These are phyloP conservation scores for Netelia virgata DNA, from an alignment of 2,888 invertebrate genomes.

Conservation along the genomic window DNA sequence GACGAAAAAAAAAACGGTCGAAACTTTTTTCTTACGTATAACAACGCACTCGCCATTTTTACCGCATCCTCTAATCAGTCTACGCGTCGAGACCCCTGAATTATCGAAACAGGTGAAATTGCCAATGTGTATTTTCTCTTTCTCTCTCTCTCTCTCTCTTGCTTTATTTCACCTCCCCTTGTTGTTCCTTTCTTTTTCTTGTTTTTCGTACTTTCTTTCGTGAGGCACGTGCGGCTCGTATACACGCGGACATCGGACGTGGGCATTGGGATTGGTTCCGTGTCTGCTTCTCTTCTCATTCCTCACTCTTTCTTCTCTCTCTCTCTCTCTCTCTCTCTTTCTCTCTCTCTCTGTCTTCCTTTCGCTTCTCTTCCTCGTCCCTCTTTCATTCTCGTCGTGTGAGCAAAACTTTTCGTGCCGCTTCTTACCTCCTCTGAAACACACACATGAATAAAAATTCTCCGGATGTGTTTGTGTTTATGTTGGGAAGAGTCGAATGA, in stretches of 20 bases:
- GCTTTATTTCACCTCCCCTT: neutral
- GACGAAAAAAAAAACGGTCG: no score
- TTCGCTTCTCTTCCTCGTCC: neutral
- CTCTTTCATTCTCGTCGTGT: constrained; percentile 2
- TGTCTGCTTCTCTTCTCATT: constrained; percentile 40
- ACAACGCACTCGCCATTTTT: neutral
- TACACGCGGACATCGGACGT: constrained; percentile 53
- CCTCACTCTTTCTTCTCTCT: neutral
- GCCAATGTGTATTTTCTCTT: constrained; percentile 16
- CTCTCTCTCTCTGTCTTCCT: neutral
- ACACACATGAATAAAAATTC: constrained; percentile 22
- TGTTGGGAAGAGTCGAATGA: constrained; percentile 20
- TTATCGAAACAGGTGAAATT: constrained; percentile 45
- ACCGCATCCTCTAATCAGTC: neutral
- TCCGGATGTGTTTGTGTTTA: neutral
- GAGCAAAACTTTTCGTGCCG: neutral
- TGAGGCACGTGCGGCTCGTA: constrained; percentile 60
- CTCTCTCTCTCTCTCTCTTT: neutral
- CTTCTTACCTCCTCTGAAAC: neutral
- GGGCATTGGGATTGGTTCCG: constrained; percentile 62
- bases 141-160: neutral
- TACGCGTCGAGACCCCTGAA: constrained; percentile 32
- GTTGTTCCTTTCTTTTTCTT: neutral
- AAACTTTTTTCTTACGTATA: no score
- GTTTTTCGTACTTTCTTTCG: constrained; percentile 29